Evolutionary conservation across 2,888 invertebrate species (phyloP).

Genomic region (Amphipyra berbera): DNA sequence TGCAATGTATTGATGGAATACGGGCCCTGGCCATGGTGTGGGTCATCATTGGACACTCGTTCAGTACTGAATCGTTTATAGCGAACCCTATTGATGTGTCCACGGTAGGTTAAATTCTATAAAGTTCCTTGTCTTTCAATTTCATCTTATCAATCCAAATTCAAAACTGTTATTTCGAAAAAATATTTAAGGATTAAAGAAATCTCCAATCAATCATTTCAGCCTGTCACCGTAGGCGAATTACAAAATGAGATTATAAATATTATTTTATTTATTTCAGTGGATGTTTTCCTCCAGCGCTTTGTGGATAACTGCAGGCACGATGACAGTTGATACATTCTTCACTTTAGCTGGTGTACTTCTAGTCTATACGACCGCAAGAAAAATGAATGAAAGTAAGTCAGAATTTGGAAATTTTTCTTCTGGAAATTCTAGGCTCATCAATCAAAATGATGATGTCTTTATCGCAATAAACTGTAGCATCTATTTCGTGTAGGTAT

Average conservation of each 20-base stretch:
- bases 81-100: constrained; percentile 54
- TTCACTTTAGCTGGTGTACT: constrained; percentile 80
- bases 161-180: too few relatives aligned
- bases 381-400: constrained; percentile 73
- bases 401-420: constrained; percentile 6
- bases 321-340: constrained; percentile 91
- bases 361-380: constrained; percentile 73
- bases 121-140: background rate
- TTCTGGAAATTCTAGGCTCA: too few relatives aligned
- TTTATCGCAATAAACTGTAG: too few relatives aligned
- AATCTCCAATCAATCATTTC: too few relatives aligned
- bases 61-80: constrained; percentile 37
- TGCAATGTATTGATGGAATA: constrained; percentile 81
- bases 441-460: too few relatives aligned
- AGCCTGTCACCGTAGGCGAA: too few relatives aligned
- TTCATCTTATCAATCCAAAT: too few relatives aligned
- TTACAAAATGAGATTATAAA: too few relatives aligned
- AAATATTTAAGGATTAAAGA: too few relatives aligned
- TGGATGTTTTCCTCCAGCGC: constrained; percentile 47
- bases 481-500: too few relatives aligned
- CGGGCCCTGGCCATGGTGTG: constrained; percentile 79
- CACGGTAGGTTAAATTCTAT: constrained; percentile 17
- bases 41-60: constrained; percentile 78
- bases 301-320: constrained; percentile 76
- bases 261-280: constrained; percentile 27